Base-by-base conservation (phyloP, 2,797 vertebrate species). In the Brachyalestes nurse region DNA sequence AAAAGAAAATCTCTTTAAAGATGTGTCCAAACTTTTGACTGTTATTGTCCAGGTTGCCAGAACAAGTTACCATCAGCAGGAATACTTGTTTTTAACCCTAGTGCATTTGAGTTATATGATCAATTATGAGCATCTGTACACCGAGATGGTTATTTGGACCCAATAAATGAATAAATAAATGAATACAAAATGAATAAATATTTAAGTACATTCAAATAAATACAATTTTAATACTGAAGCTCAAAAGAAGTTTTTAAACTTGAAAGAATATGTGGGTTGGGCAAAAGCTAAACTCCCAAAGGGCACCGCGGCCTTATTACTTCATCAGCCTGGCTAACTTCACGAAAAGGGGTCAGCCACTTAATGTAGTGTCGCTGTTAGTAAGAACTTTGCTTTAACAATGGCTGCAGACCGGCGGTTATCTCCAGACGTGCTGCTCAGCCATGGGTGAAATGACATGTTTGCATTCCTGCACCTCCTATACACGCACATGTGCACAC, bases 391-490 rank as follows among this genome's bases (percentile, higher is more conserved):
- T 14, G 13, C 53, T 66, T 67, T 80, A 51, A 80, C 70, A 60
- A 23, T 34, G 51, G 51, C 61, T n/a, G 49, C 61, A 42, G 9
- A 65, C 40, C 28, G 73, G 65, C 49, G n/a, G 72, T 17, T 23
- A 62, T 72, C 75, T 75, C 67, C 25, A 72, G 53, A 53, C 34
- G 13, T 61, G 34, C 49, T 79, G 60, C 65, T 72, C 58, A 67
- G 47, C 71, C 80, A 72, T 66, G 23, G 69, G 69, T 25, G 53
- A 57, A 51, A 79, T 77, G 77, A 47, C 61, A 76, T 47, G 13
- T 9, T 51, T 51, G 78, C 28, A 16, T 25, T 71, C 28, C 73
- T 40, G 10, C 72, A 25, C 38, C 34, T 21, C 2, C 12, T 23
- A 64, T 62, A 58, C 21, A 47, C 40, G 25, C 71, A 71, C 53